These are phyloP conservation scores for Furnarius figulus DNA, from an alignment of 2,113 vertebrate genomes.

Conservation along the genomic window DNA sequence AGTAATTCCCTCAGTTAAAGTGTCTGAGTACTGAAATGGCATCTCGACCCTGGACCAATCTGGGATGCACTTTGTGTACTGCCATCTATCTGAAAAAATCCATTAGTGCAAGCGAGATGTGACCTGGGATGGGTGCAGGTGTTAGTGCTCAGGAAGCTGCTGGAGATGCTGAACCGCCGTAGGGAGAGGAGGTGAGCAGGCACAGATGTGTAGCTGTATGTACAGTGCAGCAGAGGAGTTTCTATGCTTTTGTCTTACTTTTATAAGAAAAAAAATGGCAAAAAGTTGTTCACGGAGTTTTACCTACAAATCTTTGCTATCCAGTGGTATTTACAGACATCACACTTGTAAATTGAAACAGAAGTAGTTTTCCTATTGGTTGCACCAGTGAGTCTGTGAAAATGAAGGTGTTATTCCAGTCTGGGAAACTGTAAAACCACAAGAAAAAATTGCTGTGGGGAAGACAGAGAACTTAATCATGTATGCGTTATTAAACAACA, in stretches of 20 bases:
- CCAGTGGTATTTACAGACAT: background rate
- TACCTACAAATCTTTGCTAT: background rate
- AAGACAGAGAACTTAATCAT: background rate
- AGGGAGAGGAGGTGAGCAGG: background rate
- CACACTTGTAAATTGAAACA: background rate
- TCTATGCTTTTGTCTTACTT: background rate
- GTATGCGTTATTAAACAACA: background rate
- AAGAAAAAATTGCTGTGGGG: background rate
- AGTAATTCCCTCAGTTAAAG: conserved; percentile 14
- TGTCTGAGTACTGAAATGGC: conserved; percentile 27
- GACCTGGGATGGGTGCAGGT: background rate
- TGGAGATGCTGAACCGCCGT: background rate
- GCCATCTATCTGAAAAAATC: conserved; percentile 52
- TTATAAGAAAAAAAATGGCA: background rate
- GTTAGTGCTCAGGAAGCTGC: background rate
- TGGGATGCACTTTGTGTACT: conserved; percentile 2
- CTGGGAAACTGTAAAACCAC: background rate
- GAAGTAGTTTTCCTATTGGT: background rate
- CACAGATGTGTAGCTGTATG: background rate
- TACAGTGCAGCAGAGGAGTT: background rate
- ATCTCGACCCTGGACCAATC: conserved; percentile 19
- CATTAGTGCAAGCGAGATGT: conserved; percentile 21
- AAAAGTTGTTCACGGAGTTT: background rate
- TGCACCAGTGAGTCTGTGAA: background rate
- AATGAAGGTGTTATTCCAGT: background rate